phyloP scores from a whole-genome alignment of 2,113 vertebrate species.

The Varanus salvator region DNA sequence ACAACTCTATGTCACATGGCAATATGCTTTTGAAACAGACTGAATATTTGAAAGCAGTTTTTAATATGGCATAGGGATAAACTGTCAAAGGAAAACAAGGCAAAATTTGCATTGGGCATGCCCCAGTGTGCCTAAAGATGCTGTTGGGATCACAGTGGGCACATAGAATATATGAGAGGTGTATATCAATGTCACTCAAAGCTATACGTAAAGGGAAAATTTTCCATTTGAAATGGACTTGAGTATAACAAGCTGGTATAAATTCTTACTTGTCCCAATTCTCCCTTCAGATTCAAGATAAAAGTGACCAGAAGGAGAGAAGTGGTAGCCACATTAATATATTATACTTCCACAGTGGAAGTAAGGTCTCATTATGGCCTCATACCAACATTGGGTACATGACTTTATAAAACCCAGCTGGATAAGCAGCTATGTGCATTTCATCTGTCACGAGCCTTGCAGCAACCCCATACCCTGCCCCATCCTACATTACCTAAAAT shows the following conservation, averaged over 20 bases:
- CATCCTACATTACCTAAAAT: not conserved
- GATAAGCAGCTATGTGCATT: not conserved
- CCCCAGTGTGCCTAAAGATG: not conserved
- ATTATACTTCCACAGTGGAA: not conserved
- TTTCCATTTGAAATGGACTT: not conserved
- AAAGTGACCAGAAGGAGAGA: not conserved
- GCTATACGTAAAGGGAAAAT: not conserved
- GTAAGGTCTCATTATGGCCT: not conserved
- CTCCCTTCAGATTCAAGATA: not conserved
- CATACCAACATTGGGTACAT: not conserved
- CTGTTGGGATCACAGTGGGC: not conserved
- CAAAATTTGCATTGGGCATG: not conserved
- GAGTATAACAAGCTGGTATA: not conserved
- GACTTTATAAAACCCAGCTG: not conserved
- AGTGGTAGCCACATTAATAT: not conserved
- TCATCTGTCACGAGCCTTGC: not conserved
- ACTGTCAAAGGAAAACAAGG: not conserved
- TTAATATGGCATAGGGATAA: not conserved
- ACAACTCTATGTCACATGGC: not conserved
- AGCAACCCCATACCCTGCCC: not conserved
- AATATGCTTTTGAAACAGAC: not conserved
- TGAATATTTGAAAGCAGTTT: not conserved
- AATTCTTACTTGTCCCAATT: not conserved
- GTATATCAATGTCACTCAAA: not conserved
- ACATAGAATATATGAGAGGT: not conserved